Conservation (phyloP, 2,797 vertebrate genomes). For the Pelodytes ibericus region DNA sequence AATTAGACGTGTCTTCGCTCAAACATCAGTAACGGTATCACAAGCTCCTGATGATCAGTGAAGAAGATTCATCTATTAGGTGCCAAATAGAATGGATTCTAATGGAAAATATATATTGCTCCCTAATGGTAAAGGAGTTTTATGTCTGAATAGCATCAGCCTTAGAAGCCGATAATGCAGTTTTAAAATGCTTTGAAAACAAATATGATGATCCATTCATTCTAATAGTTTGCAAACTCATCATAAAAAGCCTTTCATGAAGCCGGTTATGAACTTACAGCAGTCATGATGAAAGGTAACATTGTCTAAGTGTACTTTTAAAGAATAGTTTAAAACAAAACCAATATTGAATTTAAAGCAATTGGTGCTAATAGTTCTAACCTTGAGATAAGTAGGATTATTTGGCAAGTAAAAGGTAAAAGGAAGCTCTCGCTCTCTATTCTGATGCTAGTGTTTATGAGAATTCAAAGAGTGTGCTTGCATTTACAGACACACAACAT, state of each 20-base stretch:
- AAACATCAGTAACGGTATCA: conserved; percentile 29
- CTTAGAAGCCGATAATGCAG: conserved; percentile 38
- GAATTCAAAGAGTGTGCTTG: too few relatives aligned
- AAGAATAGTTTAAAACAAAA: background rate
- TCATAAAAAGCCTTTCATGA: conserved; percentile 31
- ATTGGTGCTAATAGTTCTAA: background rate
- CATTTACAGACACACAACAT: too few relatives aligned
- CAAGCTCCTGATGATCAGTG: conserved; percentile 27
- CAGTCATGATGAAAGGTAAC: background rate
- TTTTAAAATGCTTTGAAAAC: conserved; percentile 49
- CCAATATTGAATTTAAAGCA: background rate
- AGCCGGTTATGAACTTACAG: conserved; percentile 8
- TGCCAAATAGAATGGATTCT: conserved; percentile 34
- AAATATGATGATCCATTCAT: conserved; percentile 25
- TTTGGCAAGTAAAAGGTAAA: background rate
- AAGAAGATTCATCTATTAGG: conserved; percentile 42
- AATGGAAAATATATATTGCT: conserved; percentile 44
- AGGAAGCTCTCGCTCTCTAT: too few relatives aligned
- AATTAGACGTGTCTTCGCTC: too few relatives aligned
- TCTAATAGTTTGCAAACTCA: conserved; percentile 36
- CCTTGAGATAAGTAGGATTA: background rate
- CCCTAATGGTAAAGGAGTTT: conserved; percentile 38
- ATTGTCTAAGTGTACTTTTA: background rate
- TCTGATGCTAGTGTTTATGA: too few relatives aligned
- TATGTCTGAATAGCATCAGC: conserved; percentile 24